A percentile compares a stretch with the other conserved stretches of the same genome.
These are phyloP conservation scores for Lasiurus borealis DNA, from an alignment of 2,113 vertebrate genomes.

Conservation along the genomic window DNA sequence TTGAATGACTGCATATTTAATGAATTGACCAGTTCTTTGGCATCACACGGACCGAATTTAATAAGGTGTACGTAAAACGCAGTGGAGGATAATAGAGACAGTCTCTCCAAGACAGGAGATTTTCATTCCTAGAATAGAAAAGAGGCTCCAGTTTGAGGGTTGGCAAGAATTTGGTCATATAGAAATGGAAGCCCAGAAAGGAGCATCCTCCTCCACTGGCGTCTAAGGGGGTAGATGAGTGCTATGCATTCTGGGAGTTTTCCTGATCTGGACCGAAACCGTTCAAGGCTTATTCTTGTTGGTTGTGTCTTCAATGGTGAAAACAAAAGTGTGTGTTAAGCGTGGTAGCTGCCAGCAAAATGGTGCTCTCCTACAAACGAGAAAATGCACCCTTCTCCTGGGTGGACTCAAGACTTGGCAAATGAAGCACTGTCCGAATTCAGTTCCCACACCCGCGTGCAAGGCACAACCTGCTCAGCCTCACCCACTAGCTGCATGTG, in stretches of 20 bases:
- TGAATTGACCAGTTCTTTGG: slow-evolving; percentile 75
- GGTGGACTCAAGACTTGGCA: background rate
- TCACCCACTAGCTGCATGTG: background rate
- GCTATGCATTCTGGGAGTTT: slow-evolving; percentile 28
- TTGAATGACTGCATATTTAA: slow-evolving; percentile 76
- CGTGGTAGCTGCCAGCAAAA: background rate
- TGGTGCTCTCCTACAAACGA: background rate
- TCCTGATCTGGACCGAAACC: background rate
- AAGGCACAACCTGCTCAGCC: background rate
- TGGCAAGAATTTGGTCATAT: slow-evolving; percentile 45
- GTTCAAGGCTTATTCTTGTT: background rate
- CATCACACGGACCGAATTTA: slow-evolving; percentile 77
- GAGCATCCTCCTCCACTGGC: background rate
- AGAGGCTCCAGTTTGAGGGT: slow-evolving; percentile 61
- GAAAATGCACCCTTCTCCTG: background rate
- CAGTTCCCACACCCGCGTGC: background rate
- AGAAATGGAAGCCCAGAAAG: slow-evolving; percentile 20
- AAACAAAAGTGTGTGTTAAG: background rate
- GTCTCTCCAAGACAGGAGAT: slow-evolving; percentile 67
- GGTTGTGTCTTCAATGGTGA: background rate
- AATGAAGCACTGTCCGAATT: background rate
- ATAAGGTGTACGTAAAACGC: slow-evolving; percentile 64
- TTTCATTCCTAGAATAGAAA: slow-evolving; percentile 58
- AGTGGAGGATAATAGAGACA: slow-evolving; percentile 51
- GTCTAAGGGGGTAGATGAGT: background rate